Base-by-base conservation (phyloP, 2,113 vertebrate genomes). In the Apteryx mantelli region DNA sequence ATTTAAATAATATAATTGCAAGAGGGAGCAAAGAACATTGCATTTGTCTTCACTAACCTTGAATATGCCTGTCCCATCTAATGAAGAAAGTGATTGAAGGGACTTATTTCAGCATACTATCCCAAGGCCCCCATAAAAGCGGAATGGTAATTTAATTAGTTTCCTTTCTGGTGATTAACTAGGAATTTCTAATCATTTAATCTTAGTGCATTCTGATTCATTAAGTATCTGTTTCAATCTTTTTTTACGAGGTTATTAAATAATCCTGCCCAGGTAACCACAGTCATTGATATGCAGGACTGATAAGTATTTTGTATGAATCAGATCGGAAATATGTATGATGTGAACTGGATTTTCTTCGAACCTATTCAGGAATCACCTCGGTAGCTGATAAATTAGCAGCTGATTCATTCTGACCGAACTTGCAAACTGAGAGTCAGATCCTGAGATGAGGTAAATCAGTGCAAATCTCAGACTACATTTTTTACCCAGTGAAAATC, bases 101-200 rank as follows among this genome's bases (percentile, higher is more conserved):
- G 56, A 74, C 65, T 96, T 79, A 83, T 75, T 89, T 96, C 83
- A 93, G 76, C 56, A 80, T 48, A 40, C 81, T 73, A 38, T 94
- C 85, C 86, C 93, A 82, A 66, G 89, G 91, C 83, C 78, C 71
- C 92, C 40, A 42, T 95, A 87, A 95, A 96, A 86, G 52, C 65
- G 66, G 82, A 95, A 87, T 32, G 89, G 84, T 94, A 97, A 92
- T 97, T 97, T 97, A 97, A 98, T 98, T 98, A 95, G 94, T 97
- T 97, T 96, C 92, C 93, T 96, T 97, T 96, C 95, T 95, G 92
- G 86, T 97, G 96, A 97, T 96, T 97, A 98, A 97, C 93, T 91
- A 71, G 90, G 89, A 98, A 89, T 83, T 87, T 88, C 95, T 97
- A 96, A 97, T 97, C 88, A 91, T 93, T 97, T 92, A 87, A 92